A percentile compares a stretch with the other conserved stretches of the same genome.
Conservation (phyloP, 2,888 invertebrate species). For the Amphipyra berbera region DNA sequence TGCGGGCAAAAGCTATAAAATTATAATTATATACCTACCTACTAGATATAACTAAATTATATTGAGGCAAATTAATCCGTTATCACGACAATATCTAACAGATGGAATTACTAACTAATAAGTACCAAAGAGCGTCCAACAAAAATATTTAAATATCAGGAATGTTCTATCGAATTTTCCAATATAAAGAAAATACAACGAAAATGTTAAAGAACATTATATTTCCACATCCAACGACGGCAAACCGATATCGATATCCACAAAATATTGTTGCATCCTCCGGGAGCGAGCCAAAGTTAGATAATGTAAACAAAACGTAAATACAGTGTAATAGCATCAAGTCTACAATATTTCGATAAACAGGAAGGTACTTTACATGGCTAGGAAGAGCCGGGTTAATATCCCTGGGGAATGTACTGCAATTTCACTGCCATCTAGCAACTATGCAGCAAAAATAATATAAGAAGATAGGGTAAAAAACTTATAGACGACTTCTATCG, state of each 20-base stretch:
- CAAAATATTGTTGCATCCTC: constrained; percentile 36
- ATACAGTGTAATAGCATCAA: constrained; percentile 51
- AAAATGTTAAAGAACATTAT: background rate
- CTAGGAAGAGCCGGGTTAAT: constrained; percentile 80
- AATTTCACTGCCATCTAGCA: constrained; percentile 81
- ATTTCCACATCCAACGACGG: background rate
- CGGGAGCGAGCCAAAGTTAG: constrained; percentile 38
- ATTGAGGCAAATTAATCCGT: too few species aligned
- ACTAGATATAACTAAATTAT: too few species aligned
- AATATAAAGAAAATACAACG: too few species aligned
- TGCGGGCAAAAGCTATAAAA: too few species aligned
- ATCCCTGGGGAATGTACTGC: constrained; percentile 84
- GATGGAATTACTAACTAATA: too few species aligned
- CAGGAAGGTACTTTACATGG: constrained; percentile 79
- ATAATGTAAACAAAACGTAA: constrained; percentile 64
- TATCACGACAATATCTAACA: too few species aligned
- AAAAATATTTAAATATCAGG: too few species aligned
- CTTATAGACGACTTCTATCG: constrained; percentile 13
- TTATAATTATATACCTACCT: too few species aligned
- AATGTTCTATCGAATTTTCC: too few species aligned
- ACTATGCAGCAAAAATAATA: constrained; percentile 81
- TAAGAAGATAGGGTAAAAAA: constrained; percentile 68
- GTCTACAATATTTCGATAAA: constrained; percentile 75
- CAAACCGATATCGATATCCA: constrained; percentile 9
- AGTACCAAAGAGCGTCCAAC: too few species aligned